These are phyloP conservation scores for Hapalemur alaotrensis DNA, from an alignment of 2,797 vertebrate genomes.

Conservation along the genomic window DNA sequence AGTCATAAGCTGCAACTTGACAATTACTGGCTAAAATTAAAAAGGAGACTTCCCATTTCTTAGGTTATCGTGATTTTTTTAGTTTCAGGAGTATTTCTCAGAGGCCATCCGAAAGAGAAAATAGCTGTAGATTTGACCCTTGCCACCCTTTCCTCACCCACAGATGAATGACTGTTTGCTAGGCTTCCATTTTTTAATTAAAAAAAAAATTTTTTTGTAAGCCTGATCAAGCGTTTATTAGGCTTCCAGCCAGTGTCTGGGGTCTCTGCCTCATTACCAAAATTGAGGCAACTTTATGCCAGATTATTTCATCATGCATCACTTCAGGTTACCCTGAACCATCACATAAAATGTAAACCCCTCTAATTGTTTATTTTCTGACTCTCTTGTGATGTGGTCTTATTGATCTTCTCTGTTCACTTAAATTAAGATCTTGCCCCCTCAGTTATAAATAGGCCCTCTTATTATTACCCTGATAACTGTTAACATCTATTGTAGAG, in stretches of 20 bases:
- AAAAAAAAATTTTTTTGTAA: background rate
- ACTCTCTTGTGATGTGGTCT: background rate
- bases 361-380: background rate
- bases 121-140: background rate
- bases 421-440: background rate
- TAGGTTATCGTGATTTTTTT: background rate
- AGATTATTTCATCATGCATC: background rate
- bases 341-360: background rate
- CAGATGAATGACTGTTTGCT: background rate
- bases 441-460: background rate
- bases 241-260: background rate
- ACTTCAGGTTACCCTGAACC: background rate
- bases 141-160: background rate
- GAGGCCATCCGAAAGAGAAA: background rate
- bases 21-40: constrained; percentile 3
- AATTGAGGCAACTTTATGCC: background rate
- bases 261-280: background rate
- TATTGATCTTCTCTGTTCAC: background rate
- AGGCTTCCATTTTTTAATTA: background rate
- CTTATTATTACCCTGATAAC: background rate
- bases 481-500: background rate
- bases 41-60: background rate
- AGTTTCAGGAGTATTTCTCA: background rate
- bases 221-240: background rate
- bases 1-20: background rate